Base-by-base conservation (phyloP, 2,888 invertebrate species). In the Tubulanus polymorphus region DNA sequence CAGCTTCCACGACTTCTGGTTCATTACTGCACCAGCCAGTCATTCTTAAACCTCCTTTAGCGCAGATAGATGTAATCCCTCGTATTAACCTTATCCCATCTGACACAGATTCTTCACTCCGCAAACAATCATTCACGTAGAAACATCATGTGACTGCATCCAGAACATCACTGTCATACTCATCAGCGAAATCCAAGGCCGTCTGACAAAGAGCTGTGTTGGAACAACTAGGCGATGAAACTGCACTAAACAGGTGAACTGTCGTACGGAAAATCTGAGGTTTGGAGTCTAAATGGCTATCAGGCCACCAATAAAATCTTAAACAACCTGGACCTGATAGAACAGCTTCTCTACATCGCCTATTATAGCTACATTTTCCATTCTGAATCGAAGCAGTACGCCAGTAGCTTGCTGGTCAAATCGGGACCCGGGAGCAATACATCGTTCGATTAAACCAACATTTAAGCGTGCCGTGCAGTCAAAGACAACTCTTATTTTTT, bases 401-500 rank as follows among this genome's bases (percentile, higher is more conserved):
- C 47, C 28, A 46, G 28, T 46, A 46, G n/a, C 26, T n/a, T 46
- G 23, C n/a, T 46, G 23, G 49, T 15, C 28, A 46, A 46, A 46
- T 46, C 47, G n/a, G 47, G 47, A 20, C 47, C 47, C 3, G 49
- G 15, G n/a, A 29, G n/a, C 15, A 29, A 29, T n/a, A 28, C 23
- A 23, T 46, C 47, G n/a, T 46, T 46, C 5, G 28, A n/a, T n/a
- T n/a, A n/a, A n/a, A n/a, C n/a, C n/a, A 20, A n/a, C n/a, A n/a
- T n/a, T n/a, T n/a, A n/a, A n/a, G n/a, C n/a, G n/a, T n/a, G n/a
- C n/a, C n/a, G n/a, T n/a, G n/a, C n/a, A n/a, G 27, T 63, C 60
- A 50, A 62, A 63, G 1, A 61, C 62, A 1, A 63, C 59, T 10
- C 59, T n/a, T 12, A 63, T 48, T 50, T 61, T 64, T 10, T 61